Base-by-base conservation (phyloP, 2,113 vertebrate genomes). In the Melospiza melodia region DNA sequence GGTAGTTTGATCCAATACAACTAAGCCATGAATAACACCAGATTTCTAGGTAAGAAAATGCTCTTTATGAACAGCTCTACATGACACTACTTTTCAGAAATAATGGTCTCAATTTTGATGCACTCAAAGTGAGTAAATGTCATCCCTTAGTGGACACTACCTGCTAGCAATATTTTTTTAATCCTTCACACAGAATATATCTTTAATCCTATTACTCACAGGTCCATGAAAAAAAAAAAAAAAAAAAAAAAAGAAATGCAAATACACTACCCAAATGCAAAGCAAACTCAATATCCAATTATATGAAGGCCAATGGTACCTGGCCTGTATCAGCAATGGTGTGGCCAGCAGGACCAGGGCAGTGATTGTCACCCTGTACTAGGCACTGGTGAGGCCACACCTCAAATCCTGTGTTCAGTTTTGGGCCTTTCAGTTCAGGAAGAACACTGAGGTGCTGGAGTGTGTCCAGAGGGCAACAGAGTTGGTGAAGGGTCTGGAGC, bases 311-410 rank as follows among this genome's bases (percentile, higher is more conserved):
- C 17, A n/a, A 8, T 18, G 20, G 28, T 16, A 76, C 35, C 25
- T 20, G 21, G 35, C 18, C 57, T 63, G 22, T 14, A 90, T 7
- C 30, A 63, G 31, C 22, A 33, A 27, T 3, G 28, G 48, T 23
- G 35, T 16, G 41, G 35, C 31, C 63, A 90, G 18, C 48, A 84
- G 35, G 18, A 55, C 8, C 25, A 63, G 35, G 18, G 17, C 30
- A 76, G 12, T 6, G 31, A 68, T 7, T 8, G 8, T 22, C 13
- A 9, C 11, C 16, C 63, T 0, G 0, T 13, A 55, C 0, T 28
- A 18, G 18, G 48, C 41, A 84, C 12, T 43, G 41, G 11, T 27
- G 41, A 83, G 20, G 33, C 28, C 52, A 59, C 28, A 52, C 16
- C 28, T 68, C 24, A 31, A 59, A n/a, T 68, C 14, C 33, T 48